These are phyloP conservation scores for Atherinomorus stipes DNA, from an alignment of 2,113 vertebrate species.

Conservation along the genomic window DNA sequence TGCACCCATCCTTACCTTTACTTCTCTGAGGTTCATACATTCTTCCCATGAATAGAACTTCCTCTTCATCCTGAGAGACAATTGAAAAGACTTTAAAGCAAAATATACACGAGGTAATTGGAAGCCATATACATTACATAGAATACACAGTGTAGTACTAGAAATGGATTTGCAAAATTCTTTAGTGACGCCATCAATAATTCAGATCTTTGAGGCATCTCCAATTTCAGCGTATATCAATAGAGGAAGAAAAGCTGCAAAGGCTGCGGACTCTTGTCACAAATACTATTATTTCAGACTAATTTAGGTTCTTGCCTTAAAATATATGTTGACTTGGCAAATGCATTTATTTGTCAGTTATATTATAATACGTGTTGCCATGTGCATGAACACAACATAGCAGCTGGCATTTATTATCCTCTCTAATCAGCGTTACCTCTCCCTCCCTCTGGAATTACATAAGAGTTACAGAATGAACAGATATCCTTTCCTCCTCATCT, in stretches of 20 bases:
- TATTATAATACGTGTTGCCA: background rate
- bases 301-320: background rate
- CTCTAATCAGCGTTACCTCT: constrained; percentile 13
- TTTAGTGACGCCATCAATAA: constrained; percentile 52
- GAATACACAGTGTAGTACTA: background rate
- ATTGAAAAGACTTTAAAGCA: background rate
- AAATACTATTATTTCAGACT: background rate
- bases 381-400: background rate
- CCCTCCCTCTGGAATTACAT: constrained; percentile 56
- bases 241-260: background rate
- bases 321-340: background rate
- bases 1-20: constrained; percentile 87
- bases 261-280: background rate
- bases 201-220: constrained; percentile 20
- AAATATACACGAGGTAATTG: background rate
- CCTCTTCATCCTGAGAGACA: constrained; percentile 93
- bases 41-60: constrained; percentile 99
- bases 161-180: constrained; percentile 14
- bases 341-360: background rate
- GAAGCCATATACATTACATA: background rate
- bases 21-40: constrained; percentile 98
- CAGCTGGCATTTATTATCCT: constrained; percentile 18
- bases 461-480: constrained; percentile 42
- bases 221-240: constrained; percentile 28
- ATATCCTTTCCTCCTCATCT: constrained; percentile 52